Base-by-base conservation (phyloP, 1,140 invertebrate species). In the Anastatus disparis region DNA sequence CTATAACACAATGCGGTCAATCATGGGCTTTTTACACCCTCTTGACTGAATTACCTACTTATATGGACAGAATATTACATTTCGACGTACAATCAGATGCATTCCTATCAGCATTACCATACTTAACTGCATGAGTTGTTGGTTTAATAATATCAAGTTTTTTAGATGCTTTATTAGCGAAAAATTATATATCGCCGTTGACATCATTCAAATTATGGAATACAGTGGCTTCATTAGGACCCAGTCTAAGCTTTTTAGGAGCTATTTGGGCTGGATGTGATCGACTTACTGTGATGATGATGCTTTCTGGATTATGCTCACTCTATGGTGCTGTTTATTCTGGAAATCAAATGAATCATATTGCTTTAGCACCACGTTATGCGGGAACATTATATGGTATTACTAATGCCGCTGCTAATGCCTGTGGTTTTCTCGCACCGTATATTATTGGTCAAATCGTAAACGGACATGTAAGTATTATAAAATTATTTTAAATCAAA, bases 11-110 rank as follows among this genome's bases (percentile, higher is more conserved):
- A 81, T 95, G 96, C 79, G 94, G 95, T 48, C 93, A 97, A 78
- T 91, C 95, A 52, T 98, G 96, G 95, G 93, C 93, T 3, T 97
- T 97, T 85, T 98, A 98, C 85, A 98, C 95, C 17, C 92, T 98
- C 77, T 87, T 98, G 6, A 97, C 94, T 0, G 94, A 97, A 80
- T 82, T 99, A 55, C 97, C 97, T 1, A 95, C 94, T 0, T 99
- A 97, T 78, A 95, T 99, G 93, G 92, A 93, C 74, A 92, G 95
- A 84, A 94, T 97, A 69, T 86, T 98, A 46, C 93, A 96, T 79
- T 96, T 95, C 76, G 90, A 96, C 76, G 92, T 98, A 56, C 89
- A 95, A 82, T 71, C 78, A 24, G 76, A 87, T 40, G 81, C 84
- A 59, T 81, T 79, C 64, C 70, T 86, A 2, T 84, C 85, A 15